Evolutionary conservation across 2,113 vertebrate species (phyloP).

Genomic region (Hemichromis elongatus): DNA sequence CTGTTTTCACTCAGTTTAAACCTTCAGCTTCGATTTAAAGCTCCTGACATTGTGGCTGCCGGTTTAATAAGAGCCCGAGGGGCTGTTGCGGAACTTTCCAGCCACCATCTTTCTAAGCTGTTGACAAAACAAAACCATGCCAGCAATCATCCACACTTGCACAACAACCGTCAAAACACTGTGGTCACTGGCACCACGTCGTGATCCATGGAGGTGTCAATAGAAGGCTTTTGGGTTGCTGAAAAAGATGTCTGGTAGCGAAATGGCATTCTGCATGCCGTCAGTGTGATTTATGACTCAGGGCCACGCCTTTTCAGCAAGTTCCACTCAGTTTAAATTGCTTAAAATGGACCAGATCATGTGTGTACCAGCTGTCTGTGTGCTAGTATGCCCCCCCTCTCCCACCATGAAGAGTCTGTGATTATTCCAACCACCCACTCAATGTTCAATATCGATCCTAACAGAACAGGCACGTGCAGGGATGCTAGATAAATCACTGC

Average conservation of each 20-base stretch:
- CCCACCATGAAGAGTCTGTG: neutral
- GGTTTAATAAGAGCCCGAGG: slow-evolving; percentile 1
- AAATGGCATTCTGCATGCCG: neutral
- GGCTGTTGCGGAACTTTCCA: slow-evolving; percentile 65
- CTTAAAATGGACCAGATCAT: neutral
- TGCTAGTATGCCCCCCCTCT: neutral
- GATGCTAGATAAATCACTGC: neutral
- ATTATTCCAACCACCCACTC: neutral
- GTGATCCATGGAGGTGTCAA: slow-evolving; percentile 16
- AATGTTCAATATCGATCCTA: slow-evolving; percentile 34
- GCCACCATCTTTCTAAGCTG: slow-evolving; percentile 34
- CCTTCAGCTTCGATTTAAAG: neutral
- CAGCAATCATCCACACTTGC: slow-evolving; percentile 36
- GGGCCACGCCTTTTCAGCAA: neutral
- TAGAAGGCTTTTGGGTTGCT: neutral
- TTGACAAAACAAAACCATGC: slow-evolving; percentile 59
- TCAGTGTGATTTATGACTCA: neutral
- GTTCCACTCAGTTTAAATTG: neutral
- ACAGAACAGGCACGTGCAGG: slow-evolving; percentile 5
- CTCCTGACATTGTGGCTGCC: slow-evolving; percentile 23
- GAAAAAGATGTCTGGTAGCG: neutral
- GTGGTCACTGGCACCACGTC: neutral
- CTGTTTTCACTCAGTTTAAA: slow-evolving; percentile 13
- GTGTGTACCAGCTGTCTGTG: slow-evolving; percentile 27
- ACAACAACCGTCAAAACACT: slow-evolving; percentile 45